Conservation (phyloP, 2,888 invertebrate genomes). For the Diabrotica balteata region DNA sequence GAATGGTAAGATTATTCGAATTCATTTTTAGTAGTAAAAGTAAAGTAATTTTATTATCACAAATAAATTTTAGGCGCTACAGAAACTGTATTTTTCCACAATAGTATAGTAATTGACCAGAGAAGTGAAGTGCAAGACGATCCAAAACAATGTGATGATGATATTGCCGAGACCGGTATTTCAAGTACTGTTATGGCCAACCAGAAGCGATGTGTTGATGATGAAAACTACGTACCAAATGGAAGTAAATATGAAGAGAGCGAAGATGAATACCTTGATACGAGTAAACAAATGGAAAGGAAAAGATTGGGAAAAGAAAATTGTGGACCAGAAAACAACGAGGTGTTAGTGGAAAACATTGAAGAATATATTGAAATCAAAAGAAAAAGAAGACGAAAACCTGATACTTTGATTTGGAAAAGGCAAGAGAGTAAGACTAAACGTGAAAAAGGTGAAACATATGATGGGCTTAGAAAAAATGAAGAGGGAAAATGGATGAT, state of each 20-base stretch:
- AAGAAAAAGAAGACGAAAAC: constrained; percentile 9
- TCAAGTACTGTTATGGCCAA: constrained; percentile 9
- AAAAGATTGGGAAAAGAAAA: constrained; percentile 3
- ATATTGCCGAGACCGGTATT: constrained; percentile 9
- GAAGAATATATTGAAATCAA: neutral
- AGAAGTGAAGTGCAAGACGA: constrained; percentile 3
- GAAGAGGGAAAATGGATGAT: constrained; percentile 8
- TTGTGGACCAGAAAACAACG: constrained; percentile 10
- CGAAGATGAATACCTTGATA: constrained; percentile 12
- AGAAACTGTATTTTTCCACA: constrained; percentile 4
- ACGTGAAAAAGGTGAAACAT: constrained; percentile 9
- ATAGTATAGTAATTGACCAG: neutral
- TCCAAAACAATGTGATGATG: constrained; percentile 12
- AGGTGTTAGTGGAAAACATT: constrained; percentile 12
- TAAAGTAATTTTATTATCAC: no score
- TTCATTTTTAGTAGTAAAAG: no score
- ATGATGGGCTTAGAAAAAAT: constrained; percentile 10
- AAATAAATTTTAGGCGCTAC: constrained; percentile 1
- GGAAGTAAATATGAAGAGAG: constrained; percentile 9
- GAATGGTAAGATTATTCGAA: no score
- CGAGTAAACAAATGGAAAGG: neutral
- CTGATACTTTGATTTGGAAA: constrained; percentile 3
- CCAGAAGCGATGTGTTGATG: constrained; percentile 5
- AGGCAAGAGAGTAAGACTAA: neutral
- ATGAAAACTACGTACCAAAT: constrained; percentile 11